Evolutionary conservation across 2,797 vertebrate genomes (phyloP).

Genomic region (Melanotaenia nigrans): DNA sequence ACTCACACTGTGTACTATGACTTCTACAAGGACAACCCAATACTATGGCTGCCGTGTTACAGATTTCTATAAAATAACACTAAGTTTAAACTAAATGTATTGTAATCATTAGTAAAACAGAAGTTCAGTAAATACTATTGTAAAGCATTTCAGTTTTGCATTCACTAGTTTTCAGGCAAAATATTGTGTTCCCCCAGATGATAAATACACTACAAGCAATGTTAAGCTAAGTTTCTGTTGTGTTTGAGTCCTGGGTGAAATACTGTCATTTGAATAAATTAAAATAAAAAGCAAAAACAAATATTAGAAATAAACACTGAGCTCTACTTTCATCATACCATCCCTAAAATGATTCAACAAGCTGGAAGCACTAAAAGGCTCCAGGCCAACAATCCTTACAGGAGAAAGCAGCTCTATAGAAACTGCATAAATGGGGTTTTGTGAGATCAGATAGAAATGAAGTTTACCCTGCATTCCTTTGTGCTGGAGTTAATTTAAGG

Average conservation of each 20-base stretch:
- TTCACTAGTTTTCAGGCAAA: neutral
- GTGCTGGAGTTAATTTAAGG: neutral
- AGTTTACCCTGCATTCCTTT: neutral
- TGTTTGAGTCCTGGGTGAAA: neutral
- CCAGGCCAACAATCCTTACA: neutral
- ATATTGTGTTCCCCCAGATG: neutral
- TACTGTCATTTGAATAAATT: neutral
- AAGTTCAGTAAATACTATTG: neutral
- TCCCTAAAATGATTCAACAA: no score
- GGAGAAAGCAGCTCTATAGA: neutral
- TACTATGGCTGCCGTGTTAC: neutral
- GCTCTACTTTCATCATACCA: neutral
- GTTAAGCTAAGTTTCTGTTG: neutral
- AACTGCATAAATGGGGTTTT: neutral
- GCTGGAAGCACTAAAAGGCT: neutral
- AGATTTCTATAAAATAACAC: constrained; percentile 2
- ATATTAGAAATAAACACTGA: neutral
- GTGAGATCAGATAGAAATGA: neutral
- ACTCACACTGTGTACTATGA: neutral
- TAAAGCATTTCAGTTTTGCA: neutral
- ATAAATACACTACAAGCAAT: neutral
- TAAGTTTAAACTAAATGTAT: neutral
- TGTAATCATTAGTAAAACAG: no score
- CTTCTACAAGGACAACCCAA: constrained; percentile 1
- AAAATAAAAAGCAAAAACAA: neutral